Evolutionary conservation across 2,888 invertebrate genomes (phyloP).

Genomic region (Orchestes rusci): DNA sequence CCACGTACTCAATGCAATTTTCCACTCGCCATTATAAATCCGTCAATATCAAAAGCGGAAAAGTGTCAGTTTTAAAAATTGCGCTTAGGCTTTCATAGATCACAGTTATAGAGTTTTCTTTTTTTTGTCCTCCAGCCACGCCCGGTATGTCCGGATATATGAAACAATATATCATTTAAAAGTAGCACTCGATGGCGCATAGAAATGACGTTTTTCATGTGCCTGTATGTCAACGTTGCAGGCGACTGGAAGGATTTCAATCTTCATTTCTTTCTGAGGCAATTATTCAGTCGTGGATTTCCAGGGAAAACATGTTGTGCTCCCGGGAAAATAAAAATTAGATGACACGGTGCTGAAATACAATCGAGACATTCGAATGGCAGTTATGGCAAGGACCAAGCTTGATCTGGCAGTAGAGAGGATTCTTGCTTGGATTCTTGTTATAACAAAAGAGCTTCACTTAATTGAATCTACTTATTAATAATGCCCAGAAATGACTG

Average conservation of each 20-base stretch:
- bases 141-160: slow-evolving; percentile 15
- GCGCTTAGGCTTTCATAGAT: slow-evolving; percentile 21
- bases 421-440: no score
- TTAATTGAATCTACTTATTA: no score
- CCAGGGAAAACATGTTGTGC: slow-evolving; percentile 10
- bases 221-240: slow-evolving; percentile 9
- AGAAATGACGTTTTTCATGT: slow-evolving; percentile 19
- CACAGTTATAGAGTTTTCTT: slow-evolving; percentile 14
- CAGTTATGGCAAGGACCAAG: no score
- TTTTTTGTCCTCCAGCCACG: slow-evolving; percentile 10
- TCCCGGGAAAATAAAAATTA: slow-evolving; percentile 13
- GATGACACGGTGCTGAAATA: no score
- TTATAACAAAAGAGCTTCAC: no score
- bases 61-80: no score
- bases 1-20: no score
- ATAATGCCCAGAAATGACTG: no score
- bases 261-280: slow-evolving; percentile 18
- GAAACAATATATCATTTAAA: slow-evolving; percentile 23
- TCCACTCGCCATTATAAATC: no score
- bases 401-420: no score
- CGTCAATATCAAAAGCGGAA: no score
- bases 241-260: slow-evolving; percentile 14
- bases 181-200: slow-evolving; percentile 18
- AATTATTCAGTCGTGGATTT: slow-evolving; percentile 20
- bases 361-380: no score